A percentile compares a stretch with the other conserved stretches of the same genome.
Conservation (phyloP, 2,797 vertebrate genomes). For the Myotis pilosus region DNA sequence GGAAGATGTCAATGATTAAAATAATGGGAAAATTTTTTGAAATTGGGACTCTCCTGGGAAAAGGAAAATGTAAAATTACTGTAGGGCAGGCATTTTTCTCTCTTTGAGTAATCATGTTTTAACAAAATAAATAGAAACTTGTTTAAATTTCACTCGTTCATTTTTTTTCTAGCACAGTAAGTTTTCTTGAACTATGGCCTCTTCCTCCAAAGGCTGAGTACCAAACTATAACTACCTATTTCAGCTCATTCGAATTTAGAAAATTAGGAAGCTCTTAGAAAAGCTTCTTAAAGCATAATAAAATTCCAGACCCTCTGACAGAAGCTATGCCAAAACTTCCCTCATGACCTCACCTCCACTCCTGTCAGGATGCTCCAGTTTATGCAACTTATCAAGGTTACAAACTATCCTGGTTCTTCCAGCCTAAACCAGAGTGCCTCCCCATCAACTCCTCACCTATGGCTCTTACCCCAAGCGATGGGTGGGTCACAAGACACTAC, state of each 20-base stretch:
- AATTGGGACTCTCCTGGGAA: neutral
- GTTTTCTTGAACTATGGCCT: constrained; percentile 12
- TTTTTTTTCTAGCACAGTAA: constrained; percentile 14
- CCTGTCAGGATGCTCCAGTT: neutral
- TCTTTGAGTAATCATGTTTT: neutral
- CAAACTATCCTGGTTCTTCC: neutral
- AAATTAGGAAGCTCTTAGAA: constrained; percentile 32
- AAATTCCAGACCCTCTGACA: neutral
- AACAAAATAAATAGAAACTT: neutral
- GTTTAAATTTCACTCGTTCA: neutral
- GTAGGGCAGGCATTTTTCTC: neutral
- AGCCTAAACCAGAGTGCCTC: neutral
- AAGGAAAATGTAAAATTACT: neutral
- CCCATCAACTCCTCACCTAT: neutral
- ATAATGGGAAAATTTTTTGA: neutral
- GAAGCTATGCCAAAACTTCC: neutral
- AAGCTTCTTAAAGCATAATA: neutral
- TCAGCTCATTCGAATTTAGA: constrained; percentile 26
- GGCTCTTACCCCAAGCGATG: neutral
- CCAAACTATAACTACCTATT: constrained; percentile 9
- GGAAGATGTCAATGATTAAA: neutral
- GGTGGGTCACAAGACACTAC: neutral
- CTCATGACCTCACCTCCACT: neutral
- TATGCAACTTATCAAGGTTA: neutral
- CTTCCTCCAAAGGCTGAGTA: constrained; percentile 45